Evolutionary conservation across 2,888 invertebrate species (phyloP).

Genomic region (Shargacucullia verbasci): DNA sequence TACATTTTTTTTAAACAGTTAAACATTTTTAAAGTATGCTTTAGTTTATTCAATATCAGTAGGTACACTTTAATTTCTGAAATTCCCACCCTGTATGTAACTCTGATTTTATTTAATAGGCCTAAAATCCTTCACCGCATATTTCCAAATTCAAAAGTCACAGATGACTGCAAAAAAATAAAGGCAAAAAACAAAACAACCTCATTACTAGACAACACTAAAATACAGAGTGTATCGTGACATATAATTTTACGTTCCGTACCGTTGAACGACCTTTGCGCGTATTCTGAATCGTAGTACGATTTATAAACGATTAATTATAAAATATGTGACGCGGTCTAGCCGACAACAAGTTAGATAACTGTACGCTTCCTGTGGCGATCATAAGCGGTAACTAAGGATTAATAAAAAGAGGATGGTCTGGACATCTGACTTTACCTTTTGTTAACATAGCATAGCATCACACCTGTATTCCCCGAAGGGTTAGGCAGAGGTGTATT

Average conservation of each 20-base stretch:
- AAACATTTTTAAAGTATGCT: too few relatives aligned
- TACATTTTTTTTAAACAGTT: too few relatives aligned
- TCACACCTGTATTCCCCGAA: too few relatives aligned
- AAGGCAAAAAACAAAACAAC: slow-evolving; percentile 14
- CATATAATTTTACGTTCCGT: slow-evolving; percentile 25
- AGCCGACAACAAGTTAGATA: slow-evolving; percentile 15
- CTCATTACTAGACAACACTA: slow-evolving; percentile 23
- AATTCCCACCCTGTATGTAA: too few relatives aligned
- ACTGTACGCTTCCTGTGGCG: slow-evolving; percentile 32
- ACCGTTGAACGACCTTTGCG: slow-evolving; percentile 45
- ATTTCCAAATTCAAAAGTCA: slow-evolving; percentile 9
- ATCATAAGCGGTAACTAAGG: neutral
- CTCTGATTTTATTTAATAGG: too few relatives aligned
- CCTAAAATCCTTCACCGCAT: slow-evolving; percentile 29
- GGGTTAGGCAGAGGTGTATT: too few relatives aligned
- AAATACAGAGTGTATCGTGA: slow-evolving; percentile 21
- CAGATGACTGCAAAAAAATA: slow-evolving; percentile 14
- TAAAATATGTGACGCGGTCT: slow-evolving; percentile 6
- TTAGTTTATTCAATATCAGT: too few relatives aligned
- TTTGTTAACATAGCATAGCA: too few relatives aligned
- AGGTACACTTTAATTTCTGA: too few relatives aligned
- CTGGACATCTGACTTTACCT: too few relatives aligned
- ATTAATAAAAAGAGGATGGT: too few relatives aligned
- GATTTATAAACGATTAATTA: slow-evolving; percentile 37
- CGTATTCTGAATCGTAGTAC: slow-evolving; percentile 39